Conservation (phyloP, 1,140 invertebrate genomes). For the honey bee (Apis mellifera) region DNA sequence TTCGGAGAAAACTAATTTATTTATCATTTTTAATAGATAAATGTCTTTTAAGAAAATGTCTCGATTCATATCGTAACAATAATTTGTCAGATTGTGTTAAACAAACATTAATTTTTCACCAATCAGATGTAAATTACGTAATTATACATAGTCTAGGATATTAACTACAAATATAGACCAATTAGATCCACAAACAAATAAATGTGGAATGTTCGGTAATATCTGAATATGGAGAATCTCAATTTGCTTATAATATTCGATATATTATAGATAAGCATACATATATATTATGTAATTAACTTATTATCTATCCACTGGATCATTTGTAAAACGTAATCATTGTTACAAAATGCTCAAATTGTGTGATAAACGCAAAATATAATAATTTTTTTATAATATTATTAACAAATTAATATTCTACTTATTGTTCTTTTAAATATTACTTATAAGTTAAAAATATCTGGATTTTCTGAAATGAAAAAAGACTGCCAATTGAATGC, state of each 20-base stretch:
- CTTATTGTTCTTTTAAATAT: neutral
- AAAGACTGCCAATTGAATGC: no score
- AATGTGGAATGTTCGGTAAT: slow-evolving; percentile 31
- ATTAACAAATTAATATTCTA: neutral
- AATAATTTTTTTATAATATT: neutral
- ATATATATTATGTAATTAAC: slow-evolving; percentile 40
- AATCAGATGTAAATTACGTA: no score
- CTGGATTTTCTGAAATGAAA: no score
- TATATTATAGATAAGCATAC: neutral
- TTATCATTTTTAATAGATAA: no score
- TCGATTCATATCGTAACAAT: neutral
- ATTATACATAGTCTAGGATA: neutral
- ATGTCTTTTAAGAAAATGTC: neutral
- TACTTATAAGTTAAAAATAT: neutral
- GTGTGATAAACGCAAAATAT: slow-evolving; percentile 42
- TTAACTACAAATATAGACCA: neutral
- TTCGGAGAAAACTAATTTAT: neutral
- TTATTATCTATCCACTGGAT: slow-evolving; percentile 6
- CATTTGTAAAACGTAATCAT: slow-evolving; percentile 46
- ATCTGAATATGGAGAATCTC: slow-evolving; percentile 34
- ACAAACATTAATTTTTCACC: no score
- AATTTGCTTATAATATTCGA: slow-evolving; percentile 48
- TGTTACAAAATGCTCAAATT: slow-evolving; percentile 39
- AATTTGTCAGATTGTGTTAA: neutral
- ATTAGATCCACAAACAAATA: neutral